These are phyloP conservation scores for Tragopan temminckii DNA, from an alignment of 2,797 vertebrate genomes.

Conservation along the genomic window DNA sequence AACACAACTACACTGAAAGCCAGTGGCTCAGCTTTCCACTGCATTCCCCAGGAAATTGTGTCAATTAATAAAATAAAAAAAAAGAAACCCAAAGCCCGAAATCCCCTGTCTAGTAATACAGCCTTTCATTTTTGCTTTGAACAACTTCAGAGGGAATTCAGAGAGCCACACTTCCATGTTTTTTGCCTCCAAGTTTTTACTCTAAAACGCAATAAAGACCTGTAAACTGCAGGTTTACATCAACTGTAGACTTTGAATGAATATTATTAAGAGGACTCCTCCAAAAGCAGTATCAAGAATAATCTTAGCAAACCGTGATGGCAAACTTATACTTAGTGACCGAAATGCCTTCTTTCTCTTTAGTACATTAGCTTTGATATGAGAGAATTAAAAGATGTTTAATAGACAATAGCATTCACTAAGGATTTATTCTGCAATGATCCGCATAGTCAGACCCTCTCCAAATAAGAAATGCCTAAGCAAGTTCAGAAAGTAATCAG, in stretches of 20 bases:
- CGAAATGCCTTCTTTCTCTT: background rate
- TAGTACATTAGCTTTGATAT: background rate
- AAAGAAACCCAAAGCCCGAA: background rate
- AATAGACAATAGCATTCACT: background rate
- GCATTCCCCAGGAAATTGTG: background rate
- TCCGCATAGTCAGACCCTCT: background rate
- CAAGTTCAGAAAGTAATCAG: background rate
- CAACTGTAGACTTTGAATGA: background rate
- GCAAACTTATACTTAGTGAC: background rate
- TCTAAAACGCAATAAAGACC: background rate
- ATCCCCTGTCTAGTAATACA: background rate
- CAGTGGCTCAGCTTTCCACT: background rate
- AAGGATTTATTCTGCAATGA: background rate
- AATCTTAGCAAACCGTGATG: background rate
- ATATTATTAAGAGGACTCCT: background rate
- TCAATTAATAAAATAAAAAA: background rate
- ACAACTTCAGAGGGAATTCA: background rate
- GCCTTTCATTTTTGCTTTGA: background rate
- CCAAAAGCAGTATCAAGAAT: background rate
- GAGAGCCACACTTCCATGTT: background rate
- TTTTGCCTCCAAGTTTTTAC: background rate
- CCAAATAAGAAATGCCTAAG: background rate
- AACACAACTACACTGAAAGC: background rate
- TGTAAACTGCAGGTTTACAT: background rate
- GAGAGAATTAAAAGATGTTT: background rate